These are phyloP conservation scores for Dryoscopus gambensis DNA, from an alignment of 2,113 vertebrate genomes.

Conservation along the genomic window DNA sequence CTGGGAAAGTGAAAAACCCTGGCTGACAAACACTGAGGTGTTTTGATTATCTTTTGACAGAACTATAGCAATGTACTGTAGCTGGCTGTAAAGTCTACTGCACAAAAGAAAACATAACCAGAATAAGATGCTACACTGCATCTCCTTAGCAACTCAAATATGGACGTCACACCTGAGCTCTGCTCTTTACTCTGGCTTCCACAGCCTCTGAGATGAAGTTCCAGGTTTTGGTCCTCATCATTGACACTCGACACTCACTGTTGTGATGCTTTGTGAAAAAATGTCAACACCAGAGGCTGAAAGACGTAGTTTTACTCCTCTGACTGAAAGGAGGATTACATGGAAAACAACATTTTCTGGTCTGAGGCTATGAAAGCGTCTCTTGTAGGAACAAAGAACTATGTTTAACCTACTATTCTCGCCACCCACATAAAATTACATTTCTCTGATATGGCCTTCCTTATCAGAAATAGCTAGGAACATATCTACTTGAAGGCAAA, in stretches of 20 bases:
- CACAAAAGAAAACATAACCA: background rate
- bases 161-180: background rate
- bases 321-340: background rate
- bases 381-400: background rate
- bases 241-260: accelerated
- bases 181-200: background rate
- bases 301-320: background rate
- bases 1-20: background rate
- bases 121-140: background rate
- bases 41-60: background rate
- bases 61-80: background rate
- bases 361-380: background rate
- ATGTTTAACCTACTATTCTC: background rate
- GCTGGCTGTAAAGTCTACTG: background rate
- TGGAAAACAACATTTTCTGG: background rate
- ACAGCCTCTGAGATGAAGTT: background rate
- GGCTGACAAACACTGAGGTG: background rate
- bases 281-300: background rate
- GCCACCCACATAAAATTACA: background rate
- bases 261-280: background rate
- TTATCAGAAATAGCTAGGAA: background rate
- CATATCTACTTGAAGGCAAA: background rate
- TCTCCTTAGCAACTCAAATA: background rate
- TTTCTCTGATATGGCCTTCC: background rate
- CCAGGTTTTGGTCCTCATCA: background rate